Base-by-base conservation (phyloP, 2,113 vertebrate species). In the Scopus umbretta region DNA sequence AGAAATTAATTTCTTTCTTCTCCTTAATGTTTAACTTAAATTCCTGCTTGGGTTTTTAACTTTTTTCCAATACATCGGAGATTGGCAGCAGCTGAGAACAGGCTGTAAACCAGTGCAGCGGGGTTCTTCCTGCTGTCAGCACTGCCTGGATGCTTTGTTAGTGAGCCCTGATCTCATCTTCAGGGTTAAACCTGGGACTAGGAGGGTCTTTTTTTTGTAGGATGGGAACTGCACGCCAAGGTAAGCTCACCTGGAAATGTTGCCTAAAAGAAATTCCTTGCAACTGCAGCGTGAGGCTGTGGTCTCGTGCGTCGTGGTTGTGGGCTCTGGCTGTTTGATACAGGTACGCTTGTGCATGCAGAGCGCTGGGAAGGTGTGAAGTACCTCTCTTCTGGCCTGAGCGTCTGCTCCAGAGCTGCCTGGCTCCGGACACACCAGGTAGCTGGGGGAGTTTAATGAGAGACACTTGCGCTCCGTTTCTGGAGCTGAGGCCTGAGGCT, bases 301-400 rank as follows among this genome's bases (percentile, higher is more conserved):
- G 80, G 34, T 19, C 79, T 32, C 10, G 9, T 12, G 63, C 5
- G 27, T 5, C 1, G 2, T 10, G 30, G 49, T 58, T 9, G 34
- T 5, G 65, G 25, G 55, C 27, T 71, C 11, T 11, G 63, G 32
- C 45, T 1, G 2, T 21, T 14, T 2, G 40, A 9, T 13, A 4
- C 2, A 18, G 71, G 17, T 14, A 3, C 1, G 6, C 20, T 4
- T 3, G 34, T 6, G 29, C 2, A 3, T 3, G 11, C 27, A 1
- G 43, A 3, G 61, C 2, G 49, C n/a, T 14, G 50, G 42, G 52
- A 10, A 21, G 43, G 36, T 18, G 76, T 5, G 13, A 56, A 26
- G 36, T 6, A 32, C n/a, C 42, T 9, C 63, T 59, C 34, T 13
- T 8, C 56, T 29, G 68, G 26, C 23, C 50, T 20, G 16, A 30